These are phyloP conservation scores for Coleophora flavipennella DNA, from an alignment of 2,888 invertebrate species.

Conservation along the genomic window DNA sequence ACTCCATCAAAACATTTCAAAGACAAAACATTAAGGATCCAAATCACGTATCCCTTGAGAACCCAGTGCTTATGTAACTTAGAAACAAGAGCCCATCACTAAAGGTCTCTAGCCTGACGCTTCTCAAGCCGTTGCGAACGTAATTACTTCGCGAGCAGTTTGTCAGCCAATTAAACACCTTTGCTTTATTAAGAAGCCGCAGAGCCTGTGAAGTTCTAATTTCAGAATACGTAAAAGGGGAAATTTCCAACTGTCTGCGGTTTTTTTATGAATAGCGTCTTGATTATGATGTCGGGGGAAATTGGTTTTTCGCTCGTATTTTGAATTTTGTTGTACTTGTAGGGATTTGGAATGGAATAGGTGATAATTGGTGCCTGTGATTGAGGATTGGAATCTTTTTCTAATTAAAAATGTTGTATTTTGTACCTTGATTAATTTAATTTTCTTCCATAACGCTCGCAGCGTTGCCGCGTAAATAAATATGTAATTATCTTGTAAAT, in stretches of 20 bases:
- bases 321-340: background rate
- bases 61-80: no score
- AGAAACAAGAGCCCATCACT: conserved; percentile 28
- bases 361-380: background rate
- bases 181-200: conserved; percentile 71
- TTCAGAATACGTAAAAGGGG: conserved; percentile 6
- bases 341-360: background rate
- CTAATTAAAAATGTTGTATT: no score
- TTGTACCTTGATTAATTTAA: conserved; percentile 7
- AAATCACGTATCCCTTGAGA: no score
- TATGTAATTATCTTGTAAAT: no score
- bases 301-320: background rate
- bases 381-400: background rate
- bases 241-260: conserved; percentile 8
- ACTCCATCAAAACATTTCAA: no score
- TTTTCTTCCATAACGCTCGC: no score
- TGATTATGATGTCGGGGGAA: conserved; percentile 4
- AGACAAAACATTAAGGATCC: no score
- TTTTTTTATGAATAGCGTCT: conserved; percentile 6
- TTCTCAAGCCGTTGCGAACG: conserved; percentile 52
- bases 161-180: conserved; percentile 73
- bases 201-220: conserved; percentile 30
- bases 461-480: no score
- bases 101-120: conserved; percentile 45
- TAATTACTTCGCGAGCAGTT: conserved; percentile 70